Base-by-base conservation (phyloP, 1,140 invertebrate genomes). In the Drosophila jambulina region DNA sequence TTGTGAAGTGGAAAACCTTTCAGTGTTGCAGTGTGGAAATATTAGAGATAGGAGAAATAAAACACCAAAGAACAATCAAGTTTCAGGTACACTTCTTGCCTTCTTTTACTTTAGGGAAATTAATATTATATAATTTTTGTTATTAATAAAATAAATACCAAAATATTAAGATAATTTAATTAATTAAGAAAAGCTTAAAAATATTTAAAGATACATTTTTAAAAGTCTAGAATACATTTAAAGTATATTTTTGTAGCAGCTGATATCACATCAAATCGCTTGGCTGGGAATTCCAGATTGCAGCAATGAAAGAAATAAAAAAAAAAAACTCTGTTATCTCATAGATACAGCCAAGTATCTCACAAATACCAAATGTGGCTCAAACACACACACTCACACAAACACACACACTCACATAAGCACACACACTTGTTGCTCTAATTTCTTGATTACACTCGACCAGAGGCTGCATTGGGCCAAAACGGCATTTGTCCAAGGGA, bases 371-470 rank as follows among this genome's bases (percentile, higher is more conserved):
- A 29, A 40, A 17, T 51, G 63, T 69, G 43, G 62, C 57, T 32
- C 54, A 49, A 46, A 64, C 45, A 23, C 34, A 54, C n/a, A 67
- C 2, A 8, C 2, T 17, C 6, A 13, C 32, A 34, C 32, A 34
- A 1, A 34, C 36, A 38, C 13, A 15, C 36, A 46, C 58, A 29
- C 25, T 38, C 32, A 61, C 43, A 17, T 8, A n/a, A 6, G n/a
- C 38, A 6, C n/a, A 10, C n/a, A 9, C 21, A n/a, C 29, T 29
- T 4, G 45, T 40, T 67, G 84, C 77, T 88, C 84, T 87, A 87
- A 87, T 87, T 87, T 87, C 69, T 88, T 83, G 84, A 88, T 87
- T 88, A 87, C 80, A 87, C 80, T 83, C 63, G 36, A 59, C 58
- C 49, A 46, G 68, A 54, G 61, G 62, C 69, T 79, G 67, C 58